Base-by-base conservation (phyloP, 2,888 invertebrate genomes). In the Thelaira solivaga region DNA sequence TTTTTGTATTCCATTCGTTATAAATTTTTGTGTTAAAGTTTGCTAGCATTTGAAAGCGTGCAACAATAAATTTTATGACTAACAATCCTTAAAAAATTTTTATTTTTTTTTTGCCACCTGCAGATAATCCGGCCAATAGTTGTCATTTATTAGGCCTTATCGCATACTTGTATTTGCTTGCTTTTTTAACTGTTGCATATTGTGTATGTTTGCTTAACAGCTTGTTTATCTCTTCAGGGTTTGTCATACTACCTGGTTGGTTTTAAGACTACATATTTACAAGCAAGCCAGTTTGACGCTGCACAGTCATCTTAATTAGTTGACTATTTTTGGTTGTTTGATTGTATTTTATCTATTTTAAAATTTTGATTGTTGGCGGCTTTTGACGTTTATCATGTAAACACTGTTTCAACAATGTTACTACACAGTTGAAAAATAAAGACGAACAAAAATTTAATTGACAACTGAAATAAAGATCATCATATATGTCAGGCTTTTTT, bases 301-400 rank as follows among this genome's bases (percentile, higher is more conserved):
- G 67, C 61, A 11, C 41, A 41, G 41, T 34, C 39, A 11, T 36
- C 39, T 49, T 51, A 68, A 77, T 72, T 72, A 72, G 49, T 57
- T 67, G 57, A 31, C 49, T 72, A 43, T 49, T 77, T 72, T 73
- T 64, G 68, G 62, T 29, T 73, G 68, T 49, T 45, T 43, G 49
- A 13, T 11, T 20, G 36, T 31, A 22, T 68, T 29, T 69, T 31
- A 18, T 41, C 11, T 41, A 24, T 34, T 13, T 26, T 2, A 49
- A 65, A 57, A 22, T 64, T 55, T 64, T 39, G 57, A 41, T 49
- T 65, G 65, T 65, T 73, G 57, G 41, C 41, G 49, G 41, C 26
- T 13, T 41, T 31, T 65, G 55, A 55, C 43, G 45, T 65, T 18
- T 34, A 57, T 51, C 41, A 59, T 59, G 57, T 73, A 41, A 73